Evolutionary conservation across 1,140 invertebrate species (phyloP).

Genomic region (Zaprionus inermis): DNA sequence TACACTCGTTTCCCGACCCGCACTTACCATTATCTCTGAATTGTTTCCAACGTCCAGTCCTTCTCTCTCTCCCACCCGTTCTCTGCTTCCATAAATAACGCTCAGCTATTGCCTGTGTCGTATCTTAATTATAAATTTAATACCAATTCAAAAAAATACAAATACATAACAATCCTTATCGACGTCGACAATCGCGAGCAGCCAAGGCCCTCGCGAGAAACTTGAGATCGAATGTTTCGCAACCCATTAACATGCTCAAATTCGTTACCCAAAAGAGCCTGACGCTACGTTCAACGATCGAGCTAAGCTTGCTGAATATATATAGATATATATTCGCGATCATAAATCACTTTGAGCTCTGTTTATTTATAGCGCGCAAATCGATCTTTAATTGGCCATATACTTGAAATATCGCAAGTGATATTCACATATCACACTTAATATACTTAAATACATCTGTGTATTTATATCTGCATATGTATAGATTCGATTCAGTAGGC

Average conservation of each 20-base stretch:
- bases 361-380: not conserved
- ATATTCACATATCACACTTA: not conserved
- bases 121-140: slow-evolving; percentile 46
- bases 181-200: not conserved
- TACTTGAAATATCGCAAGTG: not conserved
- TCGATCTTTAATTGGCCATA: not conserved
- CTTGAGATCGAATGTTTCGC: not conserved
- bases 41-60: not conserved
- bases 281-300: no score
- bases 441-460: not conserved
- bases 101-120: slow-evolving; percentile 1
- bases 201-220: slow-evolving; percentile 1
- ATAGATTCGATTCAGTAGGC: slow-evolving; percentile 6
- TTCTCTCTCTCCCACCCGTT: not conserved
- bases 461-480: not conserved
- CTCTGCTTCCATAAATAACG: slow-evolving; percentile 29
- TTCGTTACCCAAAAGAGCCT: not conserved
- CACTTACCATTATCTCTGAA: slow-evolving; percentile 17
- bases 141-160: slow-evolving; percentile 7
- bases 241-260: not conserved
- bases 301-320: not conserved
- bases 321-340: not conserved
- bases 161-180: slow-evolving; percentile 13
- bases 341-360: not conserved
- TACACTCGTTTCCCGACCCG: slow-evolving; percentile 49